Conservation (phyloP, 1,140 invertebrate species). For the Prorops nasuta region DNA sequence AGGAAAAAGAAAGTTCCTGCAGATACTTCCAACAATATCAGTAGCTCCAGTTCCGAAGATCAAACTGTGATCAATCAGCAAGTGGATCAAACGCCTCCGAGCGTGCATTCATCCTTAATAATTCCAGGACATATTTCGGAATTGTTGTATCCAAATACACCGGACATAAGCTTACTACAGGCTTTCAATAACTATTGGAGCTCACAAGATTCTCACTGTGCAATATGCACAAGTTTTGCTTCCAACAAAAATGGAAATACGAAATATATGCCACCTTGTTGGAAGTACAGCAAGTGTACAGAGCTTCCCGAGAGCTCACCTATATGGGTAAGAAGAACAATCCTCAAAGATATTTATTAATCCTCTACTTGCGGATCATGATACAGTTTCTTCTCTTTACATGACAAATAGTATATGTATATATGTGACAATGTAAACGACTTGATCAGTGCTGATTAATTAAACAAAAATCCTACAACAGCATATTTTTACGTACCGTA, state of each 20-base stretch:
- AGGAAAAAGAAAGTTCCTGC: conserved; percentile 13
- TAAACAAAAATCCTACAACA: too few species aligned
- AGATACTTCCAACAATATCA: background rate
- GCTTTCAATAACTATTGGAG: conserved; percentile 54
- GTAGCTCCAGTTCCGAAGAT: conserved; percentile 1
- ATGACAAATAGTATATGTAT: too few species aligned
- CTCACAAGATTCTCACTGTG: conserved; percentile 47
- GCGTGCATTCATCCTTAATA: conserved; percentile 8
- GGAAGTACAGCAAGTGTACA: conserved; percentile 46
- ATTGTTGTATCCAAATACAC: conserved; percentile 42
- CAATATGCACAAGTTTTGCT: conserved; percentile 45
- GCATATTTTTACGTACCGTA: too few species aligned
- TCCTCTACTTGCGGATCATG: too few species aligned
- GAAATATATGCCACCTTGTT: conserved; percentile 46
- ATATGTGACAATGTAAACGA: too few species aligned
- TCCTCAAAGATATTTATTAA: conserved; percentile 1
- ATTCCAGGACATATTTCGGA: conserved; percentile 44
- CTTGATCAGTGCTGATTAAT: too few species aligned
- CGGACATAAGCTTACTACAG: conserved; percentile 34
- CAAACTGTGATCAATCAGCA: background rate
- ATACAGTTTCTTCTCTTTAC: too few species aligned
- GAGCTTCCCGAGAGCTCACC: conserved; percentile 49
- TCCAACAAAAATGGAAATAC: conserved; percentile 30
- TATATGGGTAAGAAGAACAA: conserved; percentile 42
- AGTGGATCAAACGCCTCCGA: background rate